Evolutionary conservation across 2,797 vertebrate genomes (phyloP), one percentile per base, ranked within the genome.

Genomic region (Malurus splendens): DNA sequence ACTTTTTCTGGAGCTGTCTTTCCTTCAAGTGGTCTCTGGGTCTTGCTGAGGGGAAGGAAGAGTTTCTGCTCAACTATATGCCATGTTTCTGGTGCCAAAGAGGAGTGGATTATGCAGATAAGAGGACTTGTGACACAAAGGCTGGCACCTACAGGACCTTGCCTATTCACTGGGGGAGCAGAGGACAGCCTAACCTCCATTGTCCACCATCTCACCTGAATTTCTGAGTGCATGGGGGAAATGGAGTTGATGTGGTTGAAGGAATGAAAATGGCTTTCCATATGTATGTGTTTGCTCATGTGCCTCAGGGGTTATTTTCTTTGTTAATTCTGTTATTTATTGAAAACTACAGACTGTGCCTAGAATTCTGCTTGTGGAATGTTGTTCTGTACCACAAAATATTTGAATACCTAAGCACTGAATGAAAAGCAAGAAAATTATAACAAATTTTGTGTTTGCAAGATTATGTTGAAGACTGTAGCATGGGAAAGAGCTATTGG

Each of bases 201-300:
- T 82, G 38, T 50, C 20, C 41, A 47, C 18, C 18, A 7, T 55
- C n/a, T 57, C 14, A 2, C 10, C 48, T 71, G 25, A 42, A 78
- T 22, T 52, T 73, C 52, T 39, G 67, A 66, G 25, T 24, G 18
- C 38, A 30, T 14, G 33, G 44, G 12, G 47, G 33, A 86, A 65
- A 32, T 28, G 18, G 15, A 45, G 14, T 64, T 28, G 23, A 19
- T n/a, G 19, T 68, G 36, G 17, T 32, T 61, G n/a, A 74, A 77
- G 32, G 39, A 80, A 15, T 9, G 61, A 55, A 33, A 65, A 39
- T 12, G 24, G 11, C 4, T 70, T 5, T 41, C 30, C 6, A 5
- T 71, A n/a, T 60, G 30, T 28, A 7, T 0, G 0, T 50, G 25
- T 79, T 79, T 82, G 17, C 48, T 56, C 19, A 8, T 51, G 15